phyloP scores from a whole-genome alignment of 2,797 vertebrate species.

The Crenichthys baileyi region DNA sequence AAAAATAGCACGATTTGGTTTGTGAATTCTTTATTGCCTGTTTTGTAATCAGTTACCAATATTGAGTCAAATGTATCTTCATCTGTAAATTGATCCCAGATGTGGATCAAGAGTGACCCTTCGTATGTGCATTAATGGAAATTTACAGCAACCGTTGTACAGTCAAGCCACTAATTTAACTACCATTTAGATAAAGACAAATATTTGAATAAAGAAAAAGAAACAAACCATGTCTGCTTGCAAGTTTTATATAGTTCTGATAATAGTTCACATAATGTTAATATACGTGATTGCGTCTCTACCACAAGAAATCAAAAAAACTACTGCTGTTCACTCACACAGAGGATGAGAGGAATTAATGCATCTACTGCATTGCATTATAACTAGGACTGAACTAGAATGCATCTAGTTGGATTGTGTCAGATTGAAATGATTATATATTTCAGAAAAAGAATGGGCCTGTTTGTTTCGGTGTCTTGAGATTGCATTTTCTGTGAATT shows the following conservation, averaged over 20 bases:
- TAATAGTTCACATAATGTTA: slow-evolving; percentile 4
- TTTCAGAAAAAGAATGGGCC: neutral
- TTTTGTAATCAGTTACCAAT: neutral
- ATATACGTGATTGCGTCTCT: slow-evolving; percentile 39
- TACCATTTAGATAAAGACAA: neutral
- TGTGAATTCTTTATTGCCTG: neutral
- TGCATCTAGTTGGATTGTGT: neutral
- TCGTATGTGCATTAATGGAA: neutral
- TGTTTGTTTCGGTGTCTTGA: neutral
- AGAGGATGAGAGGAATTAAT: neutral
- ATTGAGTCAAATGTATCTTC: neutral
- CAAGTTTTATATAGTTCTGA: slow-evolving; percentile 35
- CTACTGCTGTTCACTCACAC: neutral
- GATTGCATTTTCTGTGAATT: neutral
- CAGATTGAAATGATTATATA: neutral
- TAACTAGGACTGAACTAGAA: neutral
- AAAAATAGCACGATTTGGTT: neutral
- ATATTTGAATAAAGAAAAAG: neutral
- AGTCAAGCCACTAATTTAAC: neutral
- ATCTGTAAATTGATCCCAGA: neutral
- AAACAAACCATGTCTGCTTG: slow-evolving; percentile 3
- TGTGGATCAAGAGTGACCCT: neutral
- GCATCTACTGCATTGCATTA: neutral
- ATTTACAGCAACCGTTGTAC: neutral
- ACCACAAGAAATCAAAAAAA: slow-evolving; percentile 21